Conservation (phyloP, 1,140 invertebrate species). For the Glomeris maerens region DNA sequence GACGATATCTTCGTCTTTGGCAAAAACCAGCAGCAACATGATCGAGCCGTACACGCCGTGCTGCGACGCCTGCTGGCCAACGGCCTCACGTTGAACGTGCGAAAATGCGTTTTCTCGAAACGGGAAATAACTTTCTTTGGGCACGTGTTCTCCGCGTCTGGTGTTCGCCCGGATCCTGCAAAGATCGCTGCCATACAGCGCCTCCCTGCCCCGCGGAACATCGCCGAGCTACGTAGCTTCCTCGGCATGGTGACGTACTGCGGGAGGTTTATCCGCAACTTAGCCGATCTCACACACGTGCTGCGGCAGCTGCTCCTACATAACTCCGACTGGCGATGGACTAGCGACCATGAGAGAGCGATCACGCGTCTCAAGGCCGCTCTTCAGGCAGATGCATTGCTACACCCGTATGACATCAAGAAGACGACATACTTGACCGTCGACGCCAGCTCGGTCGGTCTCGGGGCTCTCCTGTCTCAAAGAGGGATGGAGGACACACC, state of each 20-base stretch:
- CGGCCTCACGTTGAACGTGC: too few species aligned
- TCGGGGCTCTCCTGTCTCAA: too few species aligned
- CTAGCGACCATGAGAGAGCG: conserved; percentile 12
- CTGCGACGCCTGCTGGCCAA: too few species aligned
- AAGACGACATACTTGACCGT: too few species aligned
- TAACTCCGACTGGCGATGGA: conserved; percentile 8
- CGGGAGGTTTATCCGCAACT: conserved; percentile 25
- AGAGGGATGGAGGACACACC: too few species aligned
- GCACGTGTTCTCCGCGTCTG: conserved; percentile 23
- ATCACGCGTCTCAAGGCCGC: conserved; percentile 14
- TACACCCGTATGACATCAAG: too few species aligned
- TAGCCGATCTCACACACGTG: conserved; percentile 22
- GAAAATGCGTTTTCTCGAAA: conserved; percentile 17
- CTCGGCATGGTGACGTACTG: conserved; percentile 33
- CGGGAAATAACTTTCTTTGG: conserved; percentile 25
- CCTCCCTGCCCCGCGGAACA: conserved; percentile 19
- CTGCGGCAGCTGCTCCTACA: conserved; percentile 16
- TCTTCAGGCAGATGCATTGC: too few species aligned
- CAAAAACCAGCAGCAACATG: too few species aligned
- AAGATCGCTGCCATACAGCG: conserved; percentile 24
- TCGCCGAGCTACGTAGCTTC: conserved; percentile 30
- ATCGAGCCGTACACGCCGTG: too few species aligned
- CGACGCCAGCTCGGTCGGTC: too few species aligned
- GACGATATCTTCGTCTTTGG: too few species aligned
- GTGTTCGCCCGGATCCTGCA: conserved; percentile 24